Percentiles rank a stretch among this genome's conserved stretches.
Conservation (phyloP, 1,140 invertebrate species). For the Babylonia areolata region DNA sequence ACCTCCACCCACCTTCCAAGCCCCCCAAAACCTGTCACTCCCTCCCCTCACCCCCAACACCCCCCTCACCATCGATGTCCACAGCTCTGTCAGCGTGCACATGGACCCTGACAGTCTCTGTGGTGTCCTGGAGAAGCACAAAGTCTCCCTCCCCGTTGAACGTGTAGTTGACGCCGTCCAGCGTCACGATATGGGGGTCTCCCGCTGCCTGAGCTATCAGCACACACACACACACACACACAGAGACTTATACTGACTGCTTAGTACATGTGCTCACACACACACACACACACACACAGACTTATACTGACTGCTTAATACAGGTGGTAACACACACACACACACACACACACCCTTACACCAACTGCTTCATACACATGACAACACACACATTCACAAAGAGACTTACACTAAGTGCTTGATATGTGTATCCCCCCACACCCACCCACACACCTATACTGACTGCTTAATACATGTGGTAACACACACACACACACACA, state of each 20-base stretch:
- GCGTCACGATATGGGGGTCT: conserved; percentile 96
- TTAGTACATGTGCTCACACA: background rate
- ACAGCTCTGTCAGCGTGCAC: conserved; percentile 59
- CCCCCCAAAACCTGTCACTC: background rate
- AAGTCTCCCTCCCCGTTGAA: conserved; percentile 98
- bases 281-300: conserved; percentile 3
- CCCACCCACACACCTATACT: background rate
- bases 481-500: too few relatives aligned
- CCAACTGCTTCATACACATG: too few relatives aligned
- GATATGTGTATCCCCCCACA: too few relatives aligned
- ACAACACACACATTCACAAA: too few relatives aligned
- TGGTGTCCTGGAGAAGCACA: conserved; percentile 76
- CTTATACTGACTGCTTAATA: background rate
- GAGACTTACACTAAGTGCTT: too few relatives aligned
- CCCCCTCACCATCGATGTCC: conserved; percentile 59
- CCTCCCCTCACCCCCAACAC: background rate
- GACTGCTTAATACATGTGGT: too few relatives aligned
- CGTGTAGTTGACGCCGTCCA: conserved; percentile 92
- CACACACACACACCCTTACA: background rate
- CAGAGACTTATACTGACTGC: background rate
- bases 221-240: conserved; percentile 11
- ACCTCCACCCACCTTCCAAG: background rate
- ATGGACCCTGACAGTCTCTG: conserved; percentile 57
- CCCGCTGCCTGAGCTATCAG: conserved; percentile 87
- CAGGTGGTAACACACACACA: background rate